Evolutionary conservation across 2,888 invertebrate genomes (phyloP).

Genomic region (Eumacrocentrus americanus): DNA sequence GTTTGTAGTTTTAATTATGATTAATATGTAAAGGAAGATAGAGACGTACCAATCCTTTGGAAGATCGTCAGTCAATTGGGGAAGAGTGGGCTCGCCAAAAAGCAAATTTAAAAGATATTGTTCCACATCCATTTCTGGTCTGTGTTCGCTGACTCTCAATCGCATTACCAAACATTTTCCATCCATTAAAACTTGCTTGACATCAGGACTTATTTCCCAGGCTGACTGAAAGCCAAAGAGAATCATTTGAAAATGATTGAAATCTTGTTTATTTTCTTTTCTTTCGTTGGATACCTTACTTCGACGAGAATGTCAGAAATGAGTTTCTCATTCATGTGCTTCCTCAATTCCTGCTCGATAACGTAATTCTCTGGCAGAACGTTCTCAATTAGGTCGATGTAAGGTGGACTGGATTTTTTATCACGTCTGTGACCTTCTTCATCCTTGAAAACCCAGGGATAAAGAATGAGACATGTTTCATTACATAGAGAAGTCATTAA

Average conservation of each 20-base stretch:
- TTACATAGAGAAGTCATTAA: constrained; percentile 43
- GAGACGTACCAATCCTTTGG: constrained; percentile 49
- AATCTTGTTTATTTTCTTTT: constrained; percentile 2
- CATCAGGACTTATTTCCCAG: constrained; percentile 45
- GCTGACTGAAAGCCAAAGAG: constrained; percentile 40
- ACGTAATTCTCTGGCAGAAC: constrained; percentile 47
- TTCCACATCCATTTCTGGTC: constrained; percentile 49
- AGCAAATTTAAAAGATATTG: constrained; percentile 47
- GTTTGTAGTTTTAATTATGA: not conserved
- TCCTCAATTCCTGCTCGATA: constrained; percentile 51
- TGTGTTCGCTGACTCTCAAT: constrained; percentile 45
- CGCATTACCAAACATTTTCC: constrained; percentile 55
- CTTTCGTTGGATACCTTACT: constrained; percentile 35
- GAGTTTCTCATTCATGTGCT: constrained; percentile 48
- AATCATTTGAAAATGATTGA: not conserved
- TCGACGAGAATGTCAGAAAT: constrained; percentile 48
- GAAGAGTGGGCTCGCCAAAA: constrained; percentile 47
- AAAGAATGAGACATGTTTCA: constrained; percentile 53
- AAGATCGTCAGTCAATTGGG: constrained; percentile 38
- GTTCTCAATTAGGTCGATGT: constrained; percentile 53
- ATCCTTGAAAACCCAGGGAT: constrained; percentile 58
- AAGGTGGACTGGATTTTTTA: constrained; percentile 53
- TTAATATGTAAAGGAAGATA: not conserved
- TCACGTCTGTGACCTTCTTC: constrained; percentile 56
- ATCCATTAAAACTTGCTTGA: constrained; percentile 47